A percentile compares a stretch with the other conserved stretches of the same genome.
Conservation (phyloP, 2,113 vertebrate species). For the Toxotes jaculatrix region DNA sequence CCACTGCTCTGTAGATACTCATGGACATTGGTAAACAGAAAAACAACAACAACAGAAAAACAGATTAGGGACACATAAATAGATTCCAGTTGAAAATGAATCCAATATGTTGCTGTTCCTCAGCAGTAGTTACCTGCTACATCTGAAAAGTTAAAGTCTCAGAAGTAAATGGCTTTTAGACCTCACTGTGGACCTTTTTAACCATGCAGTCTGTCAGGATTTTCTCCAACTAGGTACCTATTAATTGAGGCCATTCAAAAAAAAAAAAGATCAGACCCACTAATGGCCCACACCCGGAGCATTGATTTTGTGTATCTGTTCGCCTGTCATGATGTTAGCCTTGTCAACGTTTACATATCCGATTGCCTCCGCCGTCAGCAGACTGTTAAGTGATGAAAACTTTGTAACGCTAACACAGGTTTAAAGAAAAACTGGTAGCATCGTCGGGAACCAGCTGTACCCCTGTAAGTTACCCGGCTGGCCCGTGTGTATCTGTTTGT, state of each 20-base stretch:
- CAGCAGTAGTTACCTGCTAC: not conserved
- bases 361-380: slow-evolving; percentile 71
- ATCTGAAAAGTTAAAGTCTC: not conserved
- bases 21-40: slow-evolving; percentile 2
- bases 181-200: not conserved
- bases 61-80: not conserved
- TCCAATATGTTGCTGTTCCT: not conserved
- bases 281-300: slow-evolving; percentile 15
- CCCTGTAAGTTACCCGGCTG: slow-evolving; percentile 58
- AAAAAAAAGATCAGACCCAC: not conserved
- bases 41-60: not conserved
- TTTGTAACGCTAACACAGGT: slow-evolving; percentile 45
- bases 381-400: slow-evolving; percentile 64
- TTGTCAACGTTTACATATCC: slow-evolving; percentile 76
- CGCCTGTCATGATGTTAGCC: slow-evolving; percentile 65
- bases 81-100: not conserved
- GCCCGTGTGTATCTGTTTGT: slow-evolving; percentile 60
- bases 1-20: slow-evolving; percentile 53
- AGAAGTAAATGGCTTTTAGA: not conserved
- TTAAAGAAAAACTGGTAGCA: slow-evolving; percentile 49
- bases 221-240: not conserved
- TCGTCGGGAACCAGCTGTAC: slow-evolving; percentile 37
- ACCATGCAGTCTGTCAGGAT: not conserved
- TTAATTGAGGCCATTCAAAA: slow-evolving; percentile 12
- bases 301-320: slow-evolving; percentile 47